These are phyloP conservation scores for Trinectes maculatus DNA, from an alignment of 2,113 vertebrate genomes.

Conservation along the genomic window DNA sequence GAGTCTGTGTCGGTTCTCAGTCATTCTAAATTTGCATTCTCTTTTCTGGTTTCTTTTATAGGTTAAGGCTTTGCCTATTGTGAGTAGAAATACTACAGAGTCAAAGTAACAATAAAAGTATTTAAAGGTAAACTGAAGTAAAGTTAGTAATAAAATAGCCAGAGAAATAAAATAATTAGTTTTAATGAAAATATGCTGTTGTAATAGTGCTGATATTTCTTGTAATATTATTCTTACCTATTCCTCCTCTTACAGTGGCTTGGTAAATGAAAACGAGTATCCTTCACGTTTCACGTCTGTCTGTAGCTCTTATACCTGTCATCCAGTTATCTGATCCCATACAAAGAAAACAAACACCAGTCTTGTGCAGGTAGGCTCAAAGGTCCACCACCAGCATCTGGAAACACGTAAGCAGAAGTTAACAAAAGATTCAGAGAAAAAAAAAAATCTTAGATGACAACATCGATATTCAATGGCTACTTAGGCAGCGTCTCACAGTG, in stretches of 20 bases:
- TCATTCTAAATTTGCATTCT: too few species aligned
- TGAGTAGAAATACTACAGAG: too few species aligned
- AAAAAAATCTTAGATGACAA: conserved; percentile 24
- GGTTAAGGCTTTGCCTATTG: too few species aligned
- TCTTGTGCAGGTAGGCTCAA: not conserved
- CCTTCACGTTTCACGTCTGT: not conserved
- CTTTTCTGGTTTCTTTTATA: too few species aligned
- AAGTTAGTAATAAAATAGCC: too few species aligned
- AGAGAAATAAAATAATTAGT: too few species aligned
- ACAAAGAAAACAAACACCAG: conserved; percentile 16
- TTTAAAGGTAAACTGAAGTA: too few species aligned
- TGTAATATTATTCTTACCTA: conserved; percentile 35
- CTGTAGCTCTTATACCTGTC: conserved; percentile 42
- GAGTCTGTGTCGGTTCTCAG: too few species aligned
- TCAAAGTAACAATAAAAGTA: too few species aligned
- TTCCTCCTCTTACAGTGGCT: conserved; percentile 1
- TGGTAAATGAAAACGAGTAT: not conserved
- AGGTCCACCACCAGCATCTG: not conserved
- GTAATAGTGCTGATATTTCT: not conserved
- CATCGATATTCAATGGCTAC: conserved; percentile 7
- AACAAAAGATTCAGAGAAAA: conserved; percentile 6
- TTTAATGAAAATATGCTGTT: not conserved
- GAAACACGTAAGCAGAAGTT: not conserved
- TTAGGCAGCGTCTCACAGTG: not conserved
- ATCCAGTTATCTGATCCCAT: conserved; percentile 9